These are phyloP conservation scores for Regulus satrapa DNA, from an alignment of 2,113 vertebrate species.

Conservation along the genomic window DNA sequence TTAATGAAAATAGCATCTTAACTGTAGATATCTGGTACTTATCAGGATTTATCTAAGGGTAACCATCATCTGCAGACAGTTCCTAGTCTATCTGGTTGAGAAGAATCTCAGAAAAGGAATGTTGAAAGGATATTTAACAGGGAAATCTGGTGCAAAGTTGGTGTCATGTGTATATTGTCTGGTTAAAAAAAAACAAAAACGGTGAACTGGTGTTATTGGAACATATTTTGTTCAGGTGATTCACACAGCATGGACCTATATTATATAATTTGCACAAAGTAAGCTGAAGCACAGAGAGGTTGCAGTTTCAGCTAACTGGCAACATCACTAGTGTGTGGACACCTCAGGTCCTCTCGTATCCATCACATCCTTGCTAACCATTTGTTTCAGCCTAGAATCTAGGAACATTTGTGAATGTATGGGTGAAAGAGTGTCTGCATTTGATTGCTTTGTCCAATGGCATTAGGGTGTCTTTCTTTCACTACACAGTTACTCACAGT, in stretches of 20 bases:
- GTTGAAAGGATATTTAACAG: not conserved
- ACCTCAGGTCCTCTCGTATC: not conserved
- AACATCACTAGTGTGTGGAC: not conserved
- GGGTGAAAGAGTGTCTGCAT: not conserved
- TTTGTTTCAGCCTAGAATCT: not conserved
- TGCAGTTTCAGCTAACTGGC: not conserved
- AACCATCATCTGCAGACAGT: not conserved
- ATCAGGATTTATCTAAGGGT: not conserved
- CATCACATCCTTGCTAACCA: not conserved
- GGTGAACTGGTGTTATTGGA: not conserved
- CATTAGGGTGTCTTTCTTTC: not conserved
- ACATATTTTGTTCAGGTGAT: not conserved
- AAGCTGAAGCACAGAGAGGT: not conserved
- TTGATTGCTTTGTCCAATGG: not conserved
- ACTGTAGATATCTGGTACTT: not conserved
- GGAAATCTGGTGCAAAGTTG: not conserved
- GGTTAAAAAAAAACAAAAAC: not conserved
- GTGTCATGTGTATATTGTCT: fast-evolving
- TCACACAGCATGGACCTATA: not conserved
- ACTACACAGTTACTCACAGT: not conserved
- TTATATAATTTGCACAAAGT: not conserved
- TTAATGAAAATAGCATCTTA: conserved; percentile 29
- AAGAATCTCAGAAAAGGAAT: not conserved
- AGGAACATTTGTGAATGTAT: not conserved
- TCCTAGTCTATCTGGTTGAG: not conserved